Conservation (phyloP, 2,888 invertebrate genomes). For the Atethmia centrago region DNA sequence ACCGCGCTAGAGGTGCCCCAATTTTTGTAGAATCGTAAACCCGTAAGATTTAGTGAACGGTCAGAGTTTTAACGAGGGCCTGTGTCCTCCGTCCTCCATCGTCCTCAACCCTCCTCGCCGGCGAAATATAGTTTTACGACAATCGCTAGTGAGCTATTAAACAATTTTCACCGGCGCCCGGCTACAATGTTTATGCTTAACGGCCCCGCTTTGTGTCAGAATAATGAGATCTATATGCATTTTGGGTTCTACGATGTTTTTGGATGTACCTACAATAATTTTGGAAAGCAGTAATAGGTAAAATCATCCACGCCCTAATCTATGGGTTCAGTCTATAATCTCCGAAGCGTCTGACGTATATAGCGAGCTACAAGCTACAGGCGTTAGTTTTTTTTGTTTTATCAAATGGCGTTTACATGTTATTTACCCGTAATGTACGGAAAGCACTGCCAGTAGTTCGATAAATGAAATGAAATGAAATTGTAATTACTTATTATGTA, state of each 20-base stretch:
- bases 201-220: conserved; percentile 48
- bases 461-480: neutral
- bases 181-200: conserved; percentile 73
- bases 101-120: conserved; percentile 69
- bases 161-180: conserved; percentile 71
- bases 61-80: conserved; percentile 86
- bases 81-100: conserved; percentile 66
- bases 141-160: conserved; percentile 84
- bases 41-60: conserved; percentile 87
- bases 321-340: neutral
- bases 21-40: conserved; percentile 88
- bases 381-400: neutral
- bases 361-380: neutral
- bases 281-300: neutral
- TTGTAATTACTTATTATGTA: no score
- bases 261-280: conserved; percentile 16
- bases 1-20: conserved; percentile 68
- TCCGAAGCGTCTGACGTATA: neutral
- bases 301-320: neutral
- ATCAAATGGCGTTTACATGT: neutral
- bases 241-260: conserved; percentile 25
- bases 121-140: conserved; percentile 87
- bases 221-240: conserved; percentile 51
- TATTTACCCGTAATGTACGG: neutral
- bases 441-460: neutral